phyloP scores from a whole-genome alignment of 2,888 invertebrate genomes.

The Andrena praecox region DNA sequence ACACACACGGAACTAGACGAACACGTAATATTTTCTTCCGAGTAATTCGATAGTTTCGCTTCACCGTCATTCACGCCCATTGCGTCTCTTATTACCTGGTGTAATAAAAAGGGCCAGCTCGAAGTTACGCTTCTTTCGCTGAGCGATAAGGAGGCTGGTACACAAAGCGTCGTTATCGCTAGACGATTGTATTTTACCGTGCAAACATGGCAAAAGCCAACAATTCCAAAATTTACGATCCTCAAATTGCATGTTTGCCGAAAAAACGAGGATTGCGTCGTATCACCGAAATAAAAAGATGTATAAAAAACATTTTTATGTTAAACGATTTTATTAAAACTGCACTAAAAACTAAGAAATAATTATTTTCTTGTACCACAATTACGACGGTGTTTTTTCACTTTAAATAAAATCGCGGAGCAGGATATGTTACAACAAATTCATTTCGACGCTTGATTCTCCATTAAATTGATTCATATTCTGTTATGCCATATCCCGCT shows the following conservation, averaged over 20 bases:
- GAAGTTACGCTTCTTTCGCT: not conserved
- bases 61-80: not conserved
- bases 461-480: too few species aligned
- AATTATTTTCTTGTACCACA: too few species aligned
- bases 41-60: not conserved
- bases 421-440: too few species aligned
- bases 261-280: not conserved
- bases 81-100: too few species aligned
- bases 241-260: not conserved
- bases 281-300: not conserved
- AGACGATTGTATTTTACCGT: slow-evolving; percentile 11
- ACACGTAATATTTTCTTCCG: slow-evolving; percentile 3
- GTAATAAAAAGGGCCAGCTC: not conserved
- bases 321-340: too few species aligned
- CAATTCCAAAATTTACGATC: not conserved
- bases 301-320: too few species aligned
- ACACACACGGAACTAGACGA: not conserved
- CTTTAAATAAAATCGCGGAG: too few species aligned
- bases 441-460: too few species aligned
- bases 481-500: too few species aligned
- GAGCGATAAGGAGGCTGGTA: slow-evolving; percentile 6
- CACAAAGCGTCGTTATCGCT: slow-evolving; percentile 37
- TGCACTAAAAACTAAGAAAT: too few species aligned
- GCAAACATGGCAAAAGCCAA: not conserved
- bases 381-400: too few species aligned